Evolutionary conservation across 2,797 vertebrate genomes (phyloP).

Genomic region (Chelon labrosus): DNA sequence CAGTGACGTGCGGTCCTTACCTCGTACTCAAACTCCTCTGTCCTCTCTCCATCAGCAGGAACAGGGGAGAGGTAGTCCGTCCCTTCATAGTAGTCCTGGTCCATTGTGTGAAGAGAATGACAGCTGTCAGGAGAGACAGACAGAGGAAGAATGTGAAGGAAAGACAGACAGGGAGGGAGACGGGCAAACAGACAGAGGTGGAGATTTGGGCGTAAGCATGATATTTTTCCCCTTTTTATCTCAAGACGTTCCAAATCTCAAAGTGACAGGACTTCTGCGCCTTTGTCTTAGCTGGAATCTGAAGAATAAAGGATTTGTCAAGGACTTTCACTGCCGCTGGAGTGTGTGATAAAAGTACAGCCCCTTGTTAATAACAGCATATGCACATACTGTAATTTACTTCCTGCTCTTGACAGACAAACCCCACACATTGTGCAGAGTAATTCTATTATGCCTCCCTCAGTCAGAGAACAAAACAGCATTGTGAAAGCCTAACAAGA

Average conservation of each 20-base stretch:
- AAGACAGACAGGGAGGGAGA: conserved; percentile 14
- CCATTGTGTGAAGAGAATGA: conserved; percentile 95
- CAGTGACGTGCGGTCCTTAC: conserved; percentile 79
- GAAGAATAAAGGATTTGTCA: conserved; percentile 77
- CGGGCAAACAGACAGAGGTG: conserved; percentile 32
- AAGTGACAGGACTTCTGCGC: conserved; percentile 67
- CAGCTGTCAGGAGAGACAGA: conserved; percentile 84
- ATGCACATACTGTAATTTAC: conserved; percentile 67
- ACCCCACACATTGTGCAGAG: conserved; percentile 65
- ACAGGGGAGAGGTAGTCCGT: conserved; percentile 92
- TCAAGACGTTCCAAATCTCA: conserved; percentile 49
- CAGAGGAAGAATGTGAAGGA: conserved; percentile 14
- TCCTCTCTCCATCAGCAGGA: conserved; percentile 91
- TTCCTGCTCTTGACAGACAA: conserved; percentile 70
- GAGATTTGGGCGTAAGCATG: conserved; percentile 44
- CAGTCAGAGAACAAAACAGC: conserved; percentile 72
- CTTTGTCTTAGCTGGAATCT: conserved; percentile 66
- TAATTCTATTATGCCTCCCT: conserved; percentile 72
- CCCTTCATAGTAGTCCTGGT: conserved; percentile 94
- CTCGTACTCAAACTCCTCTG: conserved; percentile 97
- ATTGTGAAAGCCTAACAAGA: conserved; percentile 58
- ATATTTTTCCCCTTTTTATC: conserved; percentile 39
- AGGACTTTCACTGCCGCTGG: conserved; percentile 63
- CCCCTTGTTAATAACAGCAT: conserved; percentile 76
- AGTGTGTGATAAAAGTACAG: conserved; percentile 70